A percentile compares a stretch with the other conserved stretches of the same genome.
Evolutionary conservation across 2,888 invertebrate genomes (phyloP).

Genomic region (Melinaea menophilus): DNA sequence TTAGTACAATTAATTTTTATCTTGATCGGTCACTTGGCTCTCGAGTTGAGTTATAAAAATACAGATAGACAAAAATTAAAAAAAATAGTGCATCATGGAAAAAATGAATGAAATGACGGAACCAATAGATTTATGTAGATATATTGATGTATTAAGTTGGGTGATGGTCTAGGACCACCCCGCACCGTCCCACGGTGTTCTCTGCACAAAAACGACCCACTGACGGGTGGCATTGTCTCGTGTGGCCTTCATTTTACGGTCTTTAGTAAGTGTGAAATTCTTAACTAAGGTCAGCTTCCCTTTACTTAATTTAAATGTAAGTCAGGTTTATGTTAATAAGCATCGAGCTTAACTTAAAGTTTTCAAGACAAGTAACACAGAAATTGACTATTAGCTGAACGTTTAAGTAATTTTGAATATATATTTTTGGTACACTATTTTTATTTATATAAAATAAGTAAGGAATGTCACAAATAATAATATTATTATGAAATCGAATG

Average conservation of each 20-base stretch:
- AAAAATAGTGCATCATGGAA: no score
- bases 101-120: no score
- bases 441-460: no score
- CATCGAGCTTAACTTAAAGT: neutral
- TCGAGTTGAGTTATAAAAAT: no score
- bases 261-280: conserved; percentile 47
- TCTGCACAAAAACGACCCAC: conserved; percentile 60
- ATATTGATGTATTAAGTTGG: neutral
- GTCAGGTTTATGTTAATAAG: neutral
- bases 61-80: no score
- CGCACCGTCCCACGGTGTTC: conserved; percentile 55
- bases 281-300: conserved; percentile 19
- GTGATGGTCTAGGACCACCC: conserved; percentile 57
- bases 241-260: conserved; percentile 69
- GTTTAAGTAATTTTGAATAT: no score
- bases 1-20: no score
- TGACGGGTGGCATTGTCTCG: conserved; percentile 64
- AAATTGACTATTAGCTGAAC: no score
- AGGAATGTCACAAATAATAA: conserved; percentile 21
- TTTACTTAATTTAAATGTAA: conserved; percentile 8
- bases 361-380: no score
- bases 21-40: no score
- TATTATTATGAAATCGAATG: conserved; percentile 35
- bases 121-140: no score
- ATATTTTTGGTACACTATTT: no score